Conservation (phyloP, 2,113 vertebrate species). For the Hoplias malabaricus region DNA sequence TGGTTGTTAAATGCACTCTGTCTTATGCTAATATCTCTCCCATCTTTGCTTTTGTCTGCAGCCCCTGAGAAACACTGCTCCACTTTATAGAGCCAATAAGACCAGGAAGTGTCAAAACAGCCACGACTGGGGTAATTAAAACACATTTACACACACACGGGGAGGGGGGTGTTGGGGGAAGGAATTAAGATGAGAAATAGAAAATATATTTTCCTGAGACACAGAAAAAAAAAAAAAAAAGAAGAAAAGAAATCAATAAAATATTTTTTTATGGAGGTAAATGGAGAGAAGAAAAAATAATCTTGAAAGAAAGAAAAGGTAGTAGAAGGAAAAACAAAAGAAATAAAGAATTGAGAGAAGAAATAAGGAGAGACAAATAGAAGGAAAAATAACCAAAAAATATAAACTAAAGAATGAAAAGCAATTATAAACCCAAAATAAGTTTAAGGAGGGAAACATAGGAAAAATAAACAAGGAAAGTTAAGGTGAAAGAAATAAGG, state of each 20-base stretch:
- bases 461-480: neutral
- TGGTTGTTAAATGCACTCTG: constrained; percentile 34
- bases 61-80: constrained; percentile 80
- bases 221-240: neutral
- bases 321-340: neutral
- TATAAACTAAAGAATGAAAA: neutral
- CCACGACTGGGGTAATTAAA: constrained; percentile 77
- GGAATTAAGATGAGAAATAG: constrained; percentile 57
- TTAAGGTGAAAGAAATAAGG: neutral
- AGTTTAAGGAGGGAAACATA: too few species aligned
- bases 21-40: constrained; percentile 38
- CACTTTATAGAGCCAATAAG: constrained; percentile 84
- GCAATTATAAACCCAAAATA: too few species aligned
- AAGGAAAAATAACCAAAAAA: neutral
- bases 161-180: constrained; percentile 62
- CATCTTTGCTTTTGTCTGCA: constrained; percentile 73
- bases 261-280: too few species aligned
- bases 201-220: neutral
- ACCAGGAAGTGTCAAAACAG: constrained; percentile 83
- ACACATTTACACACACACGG: constrained; percentile 77
- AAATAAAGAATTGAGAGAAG: constrained; percentile 63
- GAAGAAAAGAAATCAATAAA: neutral
- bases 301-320: neutral
- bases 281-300: neutral
- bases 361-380: neutral